Conservation (phyloP, 2,888 invertebrate species). For the Lampropteryx suffumata region DNA sequence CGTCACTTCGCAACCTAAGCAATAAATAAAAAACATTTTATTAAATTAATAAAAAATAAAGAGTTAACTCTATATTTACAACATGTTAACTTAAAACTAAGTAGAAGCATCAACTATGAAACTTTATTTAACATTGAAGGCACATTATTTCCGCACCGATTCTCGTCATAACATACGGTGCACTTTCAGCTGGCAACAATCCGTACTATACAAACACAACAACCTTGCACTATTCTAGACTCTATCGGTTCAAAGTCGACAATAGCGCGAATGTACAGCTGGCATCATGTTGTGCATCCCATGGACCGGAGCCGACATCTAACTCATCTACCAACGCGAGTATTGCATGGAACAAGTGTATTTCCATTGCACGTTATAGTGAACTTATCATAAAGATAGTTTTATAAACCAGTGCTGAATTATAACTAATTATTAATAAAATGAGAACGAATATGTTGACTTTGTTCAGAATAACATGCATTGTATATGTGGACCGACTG, state of each 20-base stretch:
- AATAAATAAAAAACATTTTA: slow-evolving; percentile 72
- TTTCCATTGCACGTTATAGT: slow-evolving; percentile 36
- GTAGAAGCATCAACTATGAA: slow-evolving; percentile 82
- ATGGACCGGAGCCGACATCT: slow-evolving; percentile 61
- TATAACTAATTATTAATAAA: slow-evolving; percentile 10
- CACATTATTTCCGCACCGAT: slow-evolving; percentile 82
- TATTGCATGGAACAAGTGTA: slow-evolving; percentile 44
- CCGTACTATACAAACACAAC: slow-evolving; percentile 47
- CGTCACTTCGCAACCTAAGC: slow-evolving; percentile 54
- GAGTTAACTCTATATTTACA: slow-evolving; percentile 78
- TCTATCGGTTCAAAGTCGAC: slow-evolving; percentile 34
- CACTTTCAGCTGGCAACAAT: slow-evolving; percentile 60
- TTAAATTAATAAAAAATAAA: slow-evolving; percentile 78
- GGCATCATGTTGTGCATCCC: slow-evolving; percentile 18
- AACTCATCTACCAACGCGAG: slow-evolving; percentile 32
- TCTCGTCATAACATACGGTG: slow-evolving; percentile 62
- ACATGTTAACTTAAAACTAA: slow-evolving; percentile 70
- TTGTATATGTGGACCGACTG: slow-evolving; percentile 39
- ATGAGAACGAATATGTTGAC: slow-evolving; percentile 10
- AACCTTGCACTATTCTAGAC: slow-evolving; percentile 39
- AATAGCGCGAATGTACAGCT: slow-evolving; percentile 25
- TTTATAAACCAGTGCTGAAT: slow-evolving; percentile 20
- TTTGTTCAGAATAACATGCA: slow-evolving; percentile 38
- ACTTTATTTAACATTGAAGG: slow-evolving; percentile 80
- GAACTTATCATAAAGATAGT: slow-evolving; percentile 18